These are phyloP conservation scores for Crocuta crocuta DNA, from an alignment of 2,113 vertebrate genomes.

Conservation along the genomic window DNA sequence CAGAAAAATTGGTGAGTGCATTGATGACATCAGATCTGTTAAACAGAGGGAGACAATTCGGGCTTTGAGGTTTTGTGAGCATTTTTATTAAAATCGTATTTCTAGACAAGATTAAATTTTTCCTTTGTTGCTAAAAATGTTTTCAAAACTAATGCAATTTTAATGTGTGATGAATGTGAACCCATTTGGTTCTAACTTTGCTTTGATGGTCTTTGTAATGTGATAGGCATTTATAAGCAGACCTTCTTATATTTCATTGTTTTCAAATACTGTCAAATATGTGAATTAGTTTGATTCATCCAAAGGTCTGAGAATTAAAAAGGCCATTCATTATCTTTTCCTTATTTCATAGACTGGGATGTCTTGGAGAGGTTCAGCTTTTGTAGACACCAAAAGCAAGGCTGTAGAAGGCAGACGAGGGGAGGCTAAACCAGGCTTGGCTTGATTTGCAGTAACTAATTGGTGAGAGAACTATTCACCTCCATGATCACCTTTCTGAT, in stretches of 20 bases:
- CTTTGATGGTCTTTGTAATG: not conserved
- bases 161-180: not conserved
- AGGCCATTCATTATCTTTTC: not conserved
- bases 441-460: not conserved
- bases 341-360: not conserved
- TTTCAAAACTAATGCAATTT: slow-evolving; percentile 11
- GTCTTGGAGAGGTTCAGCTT: not conserved
- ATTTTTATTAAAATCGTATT: slow-evolving; percentile 48
- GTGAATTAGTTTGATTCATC: not conserved
- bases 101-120: not conserved
- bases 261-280: slow-evolving; percentile 39
- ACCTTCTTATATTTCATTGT: not conserved
- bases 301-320: not conserved
- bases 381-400: not conserved
- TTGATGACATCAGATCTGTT: not conserved
- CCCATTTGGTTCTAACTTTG: not conserved
- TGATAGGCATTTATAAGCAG: not conserved
- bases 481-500: not conserved
- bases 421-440: not conserved
- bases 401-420: not conserved
- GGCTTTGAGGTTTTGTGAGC: not conserved
- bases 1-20: not conserved
- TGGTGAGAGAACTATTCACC: not conserved
- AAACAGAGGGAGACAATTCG: not conserved
- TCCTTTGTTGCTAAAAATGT: not conserved